Conservation (phyloP, 2,888 invertebrate genomes). For the Zele albiditarsus region DNA sequence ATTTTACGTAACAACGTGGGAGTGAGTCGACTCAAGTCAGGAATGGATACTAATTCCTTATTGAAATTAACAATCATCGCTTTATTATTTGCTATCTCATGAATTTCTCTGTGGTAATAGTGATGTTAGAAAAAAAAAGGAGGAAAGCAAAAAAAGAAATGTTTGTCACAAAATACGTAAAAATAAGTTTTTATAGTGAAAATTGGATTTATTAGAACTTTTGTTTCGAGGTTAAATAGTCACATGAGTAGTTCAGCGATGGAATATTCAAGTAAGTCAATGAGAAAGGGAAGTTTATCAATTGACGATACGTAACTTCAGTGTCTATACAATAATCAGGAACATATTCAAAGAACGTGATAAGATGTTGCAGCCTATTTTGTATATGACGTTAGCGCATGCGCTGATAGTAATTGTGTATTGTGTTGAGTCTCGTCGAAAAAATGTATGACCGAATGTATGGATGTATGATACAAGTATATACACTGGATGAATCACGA, state of each 20-base stretch:
- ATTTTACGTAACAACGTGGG: conserved; percentile 60
- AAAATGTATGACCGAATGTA: background rate
- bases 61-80: background rate
- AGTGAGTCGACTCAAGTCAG: conserved; percentile 14
- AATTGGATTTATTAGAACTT: background rate
- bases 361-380: conserved; percentile 29
- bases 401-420: conserved; percentile 42
- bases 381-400: conserved; percentile 41
- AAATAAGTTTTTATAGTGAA: background rate
- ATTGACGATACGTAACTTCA: background rate
- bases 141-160: no score
- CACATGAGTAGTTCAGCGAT: no score
- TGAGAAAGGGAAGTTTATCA: background rate
- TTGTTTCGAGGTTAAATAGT: no score
- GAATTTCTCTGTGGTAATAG: no score
- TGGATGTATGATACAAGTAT: background rate
- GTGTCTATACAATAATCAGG: conserved; percentile 40
- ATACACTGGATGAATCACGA: background rate
- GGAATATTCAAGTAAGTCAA: background rate
- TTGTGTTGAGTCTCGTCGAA: conserved; percentile 15
- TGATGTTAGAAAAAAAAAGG: no score
- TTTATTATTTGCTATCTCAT: background rate
- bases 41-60: background rate
- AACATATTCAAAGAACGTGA: conserved; percentile 43
- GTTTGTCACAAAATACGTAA: no score